A percentile compares a stretch with the other conserved stretches of the same genome.
phyloP scores from a whole-genome alignment of 1,140 invertebrate genomes.

The Ceratina calcarata region DNA sequence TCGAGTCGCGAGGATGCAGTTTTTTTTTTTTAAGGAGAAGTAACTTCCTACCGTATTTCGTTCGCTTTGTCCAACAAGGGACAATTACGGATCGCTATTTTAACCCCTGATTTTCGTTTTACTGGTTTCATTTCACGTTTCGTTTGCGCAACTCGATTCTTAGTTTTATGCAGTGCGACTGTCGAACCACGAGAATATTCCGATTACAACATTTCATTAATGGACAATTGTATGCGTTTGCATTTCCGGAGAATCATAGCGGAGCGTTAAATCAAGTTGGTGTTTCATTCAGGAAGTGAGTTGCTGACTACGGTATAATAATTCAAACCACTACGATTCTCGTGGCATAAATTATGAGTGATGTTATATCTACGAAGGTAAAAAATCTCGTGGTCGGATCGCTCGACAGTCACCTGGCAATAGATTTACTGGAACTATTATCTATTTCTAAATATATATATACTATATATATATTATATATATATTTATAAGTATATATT shows the following conservation, averaged over 20 bases:
- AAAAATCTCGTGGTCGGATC: not conserved
- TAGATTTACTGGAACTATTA: constrained; percentile 59
- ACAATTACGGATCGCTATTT: not conserved
- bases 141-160: not conserved
- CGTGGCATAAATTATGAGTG: too few species aligned
- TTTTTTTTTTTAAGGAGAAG: constrained; percentile 39
- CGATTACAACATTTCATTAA: not conserved
- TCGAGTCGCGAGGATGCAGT: constrained; percentile 39
- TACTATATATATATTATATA: constrained; percentile 4
- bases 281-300: too few species aligned
- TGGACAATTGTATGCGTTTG: not conserved
- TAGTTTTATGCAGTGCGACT: not conserved
- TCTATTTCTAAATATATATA: constrained; percentile 44
- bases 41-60: constrained; percentile 25
- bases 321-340: too few species aligned
- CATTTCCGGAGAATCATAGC: too few species aligned
- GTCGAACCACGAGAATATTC: not conserved
- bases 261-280: too few species aligned
- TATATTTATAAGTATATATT: constrained; percentile 51
- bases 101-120: constrained; percentile 3
- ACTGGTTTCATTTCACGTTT: constrained; percentile 22
- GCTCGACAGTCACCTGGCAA: constrained; percentile 11
- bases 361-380: not conserved
- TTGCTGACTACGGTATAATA: too few species aligned
- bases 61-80: not conserved